These are phyloP conservation scores for Otolemur crassicaudatus DNA, from an alignment of 2,797 vertebrate species.

Conservation along the genomic window DNA sequence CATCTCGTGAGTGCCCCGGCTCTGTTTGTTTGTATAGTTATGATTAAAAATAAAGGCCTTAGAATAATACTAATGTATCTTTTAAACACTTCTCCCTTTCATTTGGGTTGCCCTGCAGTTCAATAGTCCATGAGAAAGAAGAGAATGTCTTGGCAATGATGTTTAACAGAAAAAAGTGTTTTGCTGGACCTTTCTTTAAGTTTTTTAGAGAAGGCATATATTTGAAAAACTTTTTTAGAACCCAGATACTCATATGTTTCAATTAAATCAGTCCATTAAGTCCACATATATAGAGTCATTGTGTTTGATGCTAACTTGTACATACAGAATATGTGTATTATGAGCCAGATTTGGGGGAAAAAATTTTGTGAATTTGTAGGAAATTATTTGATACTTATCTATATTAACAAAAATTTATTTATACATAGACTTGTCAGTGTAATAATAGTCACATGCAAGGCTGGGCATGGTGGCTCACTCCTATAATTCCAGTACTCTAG, in stretches of 20 bases:
- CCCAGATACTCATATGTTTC: background rate
- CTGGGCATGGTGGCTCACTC: too few species aligned
- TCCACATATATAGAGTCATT: background rate
- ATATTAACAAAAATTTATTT: background rate
- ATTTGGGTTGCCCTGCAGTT: conserved; percentile 13
- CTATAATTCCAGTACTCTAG: too few species aligned
- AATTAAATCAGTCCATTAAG: background rate
- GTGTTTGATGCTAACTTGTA: conserved; percentile 32
- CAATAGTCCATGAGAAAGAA: conserved; percentile 7
- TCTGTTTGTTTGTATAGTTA: background rate
- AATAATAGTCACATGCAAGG: background rate
- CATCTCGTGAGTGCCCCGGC: background rate
- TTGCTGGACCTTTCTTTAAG: background rate
- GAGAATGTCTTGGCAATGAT: background rate
- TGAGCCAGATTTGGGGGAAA: background rate
- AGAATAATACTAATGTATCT: background rate
- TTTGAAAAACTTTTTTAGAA: background rate
- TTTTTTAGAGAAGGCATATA: conserved; percentile 30
- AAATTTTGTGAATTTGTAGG: background rate
- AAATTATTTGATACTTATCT: conserved; percentile 28
- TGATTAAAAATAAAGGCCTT: background rate
- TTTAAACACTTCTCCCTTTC: background rate
- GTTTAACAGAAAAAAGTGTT: background rate
- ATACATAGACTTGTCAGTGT: conserved; percentile 9
- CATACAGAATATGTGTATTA: background rate